Conservation (phyloP, 2,113 vertebrate genomes). For the Coregonus clupeaformis region DNA sequence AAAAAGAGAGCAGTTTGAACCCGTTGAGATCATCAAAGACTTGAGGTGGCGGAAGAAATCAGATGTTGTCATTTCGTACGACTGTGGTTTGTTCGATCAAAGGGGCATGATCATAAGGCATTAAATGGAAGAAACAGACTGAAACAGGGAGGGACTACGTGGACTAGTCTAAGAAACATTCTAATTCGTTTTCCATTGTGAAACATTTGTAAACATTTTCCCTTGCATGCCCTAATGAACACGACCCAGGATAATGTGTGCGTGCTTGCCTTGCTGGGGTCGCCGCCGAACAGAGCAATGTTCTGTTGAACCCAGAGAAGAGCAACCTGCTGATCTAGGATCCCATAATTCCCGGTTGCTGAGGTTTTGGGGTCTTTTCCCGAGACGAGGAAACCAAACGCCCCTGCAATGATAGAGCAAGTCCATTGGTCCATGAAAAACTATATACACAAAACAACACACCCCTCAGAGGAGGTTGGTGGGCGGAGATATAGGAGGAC, state of each 20-base stretch:
- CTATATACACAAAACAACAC: too few relatives aligned
- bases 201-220: not conserved
- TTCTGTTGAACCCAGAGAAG: constrained; percentile 74
- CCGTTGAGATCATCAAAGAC: not conserved
- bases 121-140: too few relatives aligned
- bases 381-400: constrained; percentile 77
- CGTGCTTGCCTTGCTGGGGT: constrained; percentile 66
- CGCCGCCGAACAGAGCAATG: constrained; percentile 72
- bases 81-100: not conserved
- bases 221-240: too few relatives aligned
- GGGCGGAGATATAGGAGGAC: too few relatives aligned
- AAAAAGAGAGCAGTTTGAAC: not conserved
- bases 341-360: constrained; percentile 73
- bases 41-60: not conserved
- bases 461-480: too few relatives aligned
- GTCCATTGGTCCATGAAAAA: too few relatives aligned
- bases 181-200: too few relatives aligned
- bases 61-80: not conserved
- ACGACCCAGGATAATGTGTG: not conserved
- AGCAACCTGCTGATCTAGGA: constrained; percentile 77
- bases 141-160: too few relatives aligned
- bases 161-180: too few relatives aligned
- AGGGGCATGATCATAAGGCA: too few relatives aligned
- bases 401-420: constrained; percentile 59
- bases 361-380: constrained; percentile 66